Evolutionary conservation across 2,888 invertebrate species (phyloP).

Genomic region (Agrilus biguttatus): DNA sequence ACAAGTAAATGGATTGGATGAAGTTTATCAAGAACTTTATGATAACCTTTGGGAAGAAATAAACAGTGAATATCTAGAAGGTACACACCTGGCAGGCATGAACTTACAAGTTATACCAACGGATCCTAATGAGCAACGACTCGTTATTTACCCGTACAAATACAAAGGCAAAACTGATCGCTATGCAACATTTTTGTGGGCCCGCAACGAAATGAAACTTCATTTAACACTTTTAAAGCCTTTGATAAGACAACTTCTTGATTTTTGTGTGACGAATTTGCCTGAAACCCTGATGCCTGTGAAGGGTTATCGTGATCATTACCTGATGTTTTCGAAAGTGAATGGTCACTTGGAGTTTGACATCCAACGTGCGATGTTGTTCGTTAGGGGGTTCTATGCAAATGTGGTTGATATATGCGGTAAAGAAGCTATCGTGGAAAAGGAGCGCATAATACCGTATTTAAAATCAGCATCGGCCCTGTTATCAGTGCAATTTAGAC

Average conservation of each 20-base stretch:
- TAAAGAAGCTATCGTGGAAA: too few species aligned
- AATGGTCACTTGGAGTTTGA: slow-evolving; percentile 15
- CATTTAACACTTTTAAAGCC: slow-evolving; percentile 47
- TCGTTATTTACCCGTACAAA: slow-evolving; percentile 40
- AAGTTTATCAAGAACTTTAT: slow-evolving; percentile 38
- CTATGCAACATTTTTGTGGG: slow-evolving; percentile 41
- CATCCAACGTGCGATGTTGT: slow-evolving; percentile 13
- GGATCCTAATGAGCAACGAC: slow-evolving; percentile 37
- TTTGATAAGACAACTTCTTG: slow-evolving; percentile 45
- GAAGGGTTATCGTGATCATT: slow-evolving; percentile 11
- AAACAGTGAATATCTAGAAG: slow-evolving; percentile 41
- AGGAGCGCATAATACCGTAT: too few species aligned
- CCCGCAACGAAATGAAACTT: slow-evolving; percentile 38
- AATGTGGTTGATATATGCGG: slow-evolving; percentile 4
- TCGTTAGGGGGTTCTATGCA: slow-evolving; percentile 17
- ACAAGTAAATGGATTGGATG: slow-evolving; percentile 39
- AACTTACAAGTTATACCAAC: slow-evolving; percentile 45
- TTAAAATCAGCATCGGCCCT: too few species aligned
- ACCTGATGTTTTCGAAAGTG: slow-evolving; percentile 16
- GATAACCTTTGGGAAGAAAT: slow-evolving; percentile 40
- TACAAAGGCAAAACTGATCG: slow-evolving; percentile 47
- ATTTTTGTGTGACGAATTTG: slow-evolving; percentile 36
- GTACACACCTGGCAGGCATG: slow-evolving; percentile 49
- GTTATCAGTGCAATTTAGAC: too few species aligned
- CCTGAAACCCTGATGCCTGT: slow-evolving; percentile 42